A percentile compares a stretch with the other conserved stretches of the same genome.
Conservation (phyloP, 2,113 vertebrate genomes). For the Macrotus californicus region DNA sequence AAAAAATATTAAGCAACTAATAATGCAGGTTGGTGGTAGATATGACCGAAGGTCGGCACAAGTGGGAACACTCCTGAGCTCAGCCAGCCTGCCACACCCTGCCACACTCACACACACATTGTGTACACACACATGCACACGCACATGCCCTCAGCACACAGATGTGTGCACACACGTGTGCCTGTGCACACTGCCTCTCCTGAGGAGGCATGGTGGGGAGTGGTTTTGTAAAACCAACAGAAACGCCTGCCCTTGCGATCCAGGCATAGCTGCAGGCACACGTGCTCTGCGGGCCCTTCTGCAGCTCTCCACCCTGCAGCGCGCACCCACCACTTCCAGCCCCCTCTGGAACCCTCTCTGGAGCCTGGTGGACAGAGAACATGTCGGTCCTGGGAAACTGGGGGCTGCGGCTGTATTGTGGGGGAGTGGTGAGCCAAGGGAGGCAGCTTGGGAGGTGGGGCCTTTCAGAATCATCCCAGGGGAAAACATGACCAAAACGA, state of each 20-base stretch:
- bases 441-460: background rate
- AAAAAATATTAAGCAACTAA: background rate
- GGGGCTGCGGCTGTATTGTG: fast-evolving
- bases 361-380: background rate
- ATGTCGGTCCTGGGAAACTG: too few relatives aligned
- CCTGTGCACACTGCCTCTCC: background rate
- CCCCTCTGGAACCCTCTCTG: fast-evolving
- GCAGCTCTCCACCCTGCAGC: fast-evolving
- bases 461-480: background rate
- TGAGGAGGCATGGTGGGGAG: background rate
- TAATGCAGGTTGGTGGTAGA: background rate
- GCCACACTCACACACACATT: background rate
- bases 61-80: background rate
- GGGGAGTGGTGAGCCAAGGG: background rate
- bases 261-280: too few relatives aligned
- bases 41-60: background rate
- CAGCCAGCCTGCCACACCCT: background rate
- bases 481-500: background rate
- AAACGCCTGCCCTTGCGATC: too few relatives aligned
- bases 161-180: fast-evolving
- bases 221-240: background rate
- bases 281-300: fast-evolving
- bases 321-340: fast-evolving
- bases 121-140: background rate
- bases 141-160: background rate